Conservation (phyloP, 2,888 invertebrate genomes). For the Phortica magna region DNA sequence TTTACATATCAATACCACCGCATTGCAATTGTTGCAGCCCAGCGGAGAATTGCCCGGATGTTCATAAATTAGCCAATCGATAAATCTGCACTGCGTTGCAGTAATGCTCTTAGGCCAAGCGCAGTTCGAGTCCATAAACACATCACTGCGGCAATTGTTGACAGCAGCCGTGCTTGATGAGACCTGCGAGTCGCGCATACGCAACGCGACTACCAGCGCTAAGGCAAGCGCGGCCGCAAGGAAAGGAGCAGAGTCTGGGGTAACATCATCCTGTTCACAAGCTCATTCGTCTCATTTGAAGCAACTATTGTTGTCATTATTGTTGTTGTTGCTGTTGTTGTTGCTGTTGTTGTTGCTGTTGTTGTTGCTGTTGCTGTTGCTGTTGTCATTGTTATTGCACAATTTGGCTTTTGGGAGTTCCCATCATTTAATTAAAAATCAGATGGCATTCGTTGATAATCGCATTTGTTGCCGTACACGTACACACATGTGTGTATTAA, state of each 20-base stretch:
- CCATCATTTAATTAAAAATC: conserved; percentile 66
- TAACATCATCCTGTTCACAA: not conserved
- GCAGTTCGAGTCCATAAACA: conserved; percentile 64
- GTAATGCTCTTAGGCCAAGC: conserved; percentile 18
- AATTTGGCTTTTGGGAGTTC: conserved; percentile 68
- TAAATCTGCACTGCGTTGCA: conserved; percentile 55
- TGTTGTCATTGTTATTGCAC: conserved; percentile 47
- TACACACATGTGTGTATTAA: not conserved
- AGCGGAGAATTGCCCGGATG: conserved; percentile 71
- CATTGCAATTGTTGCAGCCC: conserved; percentile 11
- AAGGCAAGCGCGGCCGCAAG: not conserved
- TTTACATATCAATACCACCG: conserved; percentile 72
- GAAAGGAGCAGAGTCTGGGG: not conserved
- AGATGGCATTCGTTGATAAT: conserved; percentile 28
- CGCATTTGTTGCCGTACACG: conserved; percentile 37
- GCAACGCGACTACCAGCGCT: conserved; percentile 26
- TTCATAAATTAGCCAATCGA: conserved; percentile 78
- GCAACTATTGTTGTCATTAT: not conserved
- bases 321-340: conserved; percentile 20
- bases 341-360: conserved; percentile 31
- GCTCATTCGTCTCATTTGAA: not conserved
- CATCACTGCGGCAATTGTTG: conserved; percentile 52
- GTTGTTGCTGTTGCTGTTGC: conserved; percentile 28
- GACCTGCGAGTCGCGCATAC: conserved; percentile 39
- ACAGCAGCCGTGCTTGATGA: conserved; percentile 39